Conservation (phyloP, 2,888 invertebrate genomes). For the Melanotus villosus region DNA sequence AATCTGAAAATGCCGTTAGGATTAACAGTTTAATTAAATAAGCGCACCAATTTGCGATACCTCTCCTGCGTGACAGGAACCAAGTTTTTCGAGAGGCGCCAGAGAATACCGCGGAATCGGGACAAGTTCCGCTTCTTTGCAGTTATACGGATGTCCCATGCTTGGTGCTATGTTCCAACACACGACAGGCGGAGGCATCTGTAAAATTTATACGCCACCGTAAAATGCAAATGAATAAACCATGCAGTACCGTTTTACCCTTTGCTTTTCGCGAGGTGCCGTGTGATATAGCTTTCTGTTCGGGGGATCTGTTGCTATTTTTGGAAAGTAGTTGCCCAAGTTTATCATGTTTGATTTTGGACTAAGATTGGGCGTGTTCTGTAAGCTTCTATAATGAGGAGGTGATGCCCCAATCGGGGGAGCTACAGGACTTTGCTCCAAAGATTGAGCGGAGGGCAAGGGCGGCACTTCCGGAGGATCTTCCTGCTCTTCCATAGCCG, state of each 20-base stretch:
- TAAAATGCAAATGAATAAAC: conserved; percentile 18
- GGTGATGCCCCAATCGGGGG: conserved; percentile 55
- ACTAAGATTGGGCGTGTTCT: conserved; percentile 64
- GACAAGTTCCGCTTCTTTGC: conserved; percentile 72
- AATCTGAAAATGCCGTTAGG: conserved; percentile 65
- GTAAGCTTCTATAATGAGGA: conserved; percentile 65
- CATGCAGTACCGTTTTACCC: conserved; percentile 63
- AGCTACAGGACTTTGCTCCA: conserved; percentile 49
- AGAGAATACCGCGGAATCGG: conserved; percentile 73
- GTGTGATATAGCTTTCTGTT: conserved; percentile 73
- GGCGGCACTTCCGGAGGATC: conserved; percentile 64
- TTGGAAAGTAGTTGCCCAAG: conserved; percentile 66
- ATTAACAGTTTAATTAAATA: conserved; percentile 53
- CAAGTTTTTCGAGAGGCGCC: conserved; percentile 72
- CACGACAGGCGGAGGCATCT: conserved; percentile 73
- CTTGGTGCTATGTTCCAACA: conserved; percentile 76
- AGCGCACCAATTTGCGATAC: conserved; percentile 61
- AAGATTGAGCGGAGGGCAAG: conserved; percentile 61
- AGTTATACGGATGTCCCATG: conserved; percentile 74
- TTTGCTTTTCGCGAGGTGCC: conserved; percentile 73
- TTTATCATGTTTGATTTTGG: conserved; percentile 66
- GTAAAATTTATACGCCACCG: conserved; percentile 53
- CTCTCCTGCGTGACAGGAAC: conserved; percentile 73
- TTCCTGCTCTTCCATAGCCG: conserved; percentile 55
- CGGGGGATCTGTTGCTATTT: conserved; percentile 66